Evolutionary conservation across 2,888 invertebrate genomes (phyloP).

Genomic region (Hofmannophila pseudospretella): DNA sequence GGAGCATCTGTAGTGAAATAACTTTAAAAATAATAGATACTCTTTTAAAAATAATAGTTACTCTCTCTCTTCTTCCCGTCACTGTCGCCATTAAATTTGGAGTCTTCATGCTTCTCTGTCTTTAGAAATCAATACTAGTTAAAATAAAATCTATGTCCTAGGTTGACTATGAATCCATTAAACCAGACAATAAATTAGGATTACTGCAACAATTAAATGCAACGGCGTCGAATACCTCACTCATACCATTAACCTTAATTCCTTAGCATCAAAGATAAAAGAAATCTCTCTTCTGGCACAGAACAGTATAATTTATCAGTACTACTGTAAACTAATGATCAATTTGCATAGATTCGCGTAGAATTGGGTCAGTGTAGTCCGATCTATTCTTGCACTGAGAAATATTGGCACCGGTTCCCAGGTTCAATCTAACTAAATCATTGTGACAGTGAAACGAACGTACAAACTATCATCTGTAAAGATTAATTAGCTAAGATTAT

Average conservation of each 20-base stretch:
- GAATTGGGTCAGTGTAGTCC: background rate
- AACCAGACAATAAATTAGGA: too few species aligned
- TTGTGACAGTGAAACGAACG: background rate
- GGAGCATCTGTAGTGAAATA: too few species aligned
- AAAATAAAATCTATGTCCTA: too few species aligned
- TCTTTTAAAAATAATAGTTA: too few species aligned
- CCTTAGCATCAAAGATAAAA: background rate
- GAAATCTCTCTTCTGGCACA: background rate
- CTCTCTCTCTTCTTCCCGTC: too few species aligned
- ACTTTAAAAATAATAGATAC: too few species aligned
- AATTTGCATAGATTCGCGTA: background rate
- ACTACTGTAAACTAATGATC: background rate
- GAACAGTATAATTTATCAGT: background rate
- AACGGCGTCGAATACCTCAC: background rate
- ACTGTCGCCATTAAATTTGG: too few species aligned
- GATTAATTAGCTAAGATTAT: too few species aligned
- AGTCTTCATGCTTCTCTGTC: too few species aligned
- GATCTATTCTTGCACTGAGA: constrained; percentile 15
- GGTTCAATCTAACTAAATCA: constrained; percentile 3
- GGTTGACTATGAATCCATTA: too few species aligned
- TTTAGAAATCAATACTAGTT: too few species aligned
- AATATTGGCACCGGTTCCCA: constrained; percentile 15
- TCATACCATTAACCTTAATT: background rate
- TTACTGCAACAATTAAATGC: background rate
- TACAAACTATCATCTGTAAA: too few species aligned